Percentiles rank a stretch among this genome's conserved stretches.
These are phyloP conservation scores for Hybognathus amarus DNA, from an alignment of 2,797 vertebrate genomes.

Conservation along the genomic window DNA sequence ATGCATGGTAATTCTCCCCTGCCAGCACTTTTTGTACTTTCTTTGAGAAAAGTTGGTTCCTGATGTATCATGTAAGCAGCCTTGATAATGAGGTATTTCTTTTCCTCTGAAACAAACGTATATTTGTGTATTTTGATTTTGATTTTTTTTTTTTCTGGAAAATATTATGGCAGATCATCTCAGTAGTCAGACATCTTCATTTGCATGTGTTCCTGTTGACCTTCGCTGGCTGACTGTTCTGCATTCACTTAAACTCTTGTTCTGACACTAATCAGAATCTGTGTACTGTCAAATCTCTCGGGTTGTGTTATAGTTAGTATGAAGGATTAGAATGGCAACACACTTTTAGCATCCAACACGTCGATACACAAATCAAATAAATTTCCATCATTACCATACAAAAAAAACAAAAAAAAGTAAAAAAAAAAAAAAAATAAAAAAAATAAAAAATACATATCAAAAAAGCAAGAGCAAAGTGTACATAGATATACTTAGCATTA, in stretches of 20 bases:
- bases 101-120: slow-evolving; percentile 3
- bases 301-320: slow-evolving; percentile 51
- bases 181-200: slow-evolving; percentile 63
- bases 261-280: slow-evolving; percentile 67
- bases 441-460: no score
- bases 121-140: slow-evolving; percentile 19
- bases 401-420: not conserved
- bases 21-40: slow-evolving; percentile 57
- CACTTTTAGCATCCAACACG: slow-evolving; percentile 65
- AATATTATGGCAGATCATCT: slow-evolving; percentile 38
- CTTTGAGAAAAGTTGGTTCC: slow-evolving; percentile 39
- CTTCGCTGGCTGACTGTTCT: slow-evolving; percentile 53
- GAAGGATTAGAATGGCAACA: slow-evolving; percentile 42
- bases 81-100: slow-evolving; percentile 37
- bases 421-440: no score
- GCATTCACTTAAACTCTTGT: slow-evolving; percentile 57
- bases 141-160: slow-evolving; percentile 37
- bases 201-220: slow-evolving; percentile 76
- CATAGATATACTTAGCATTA: slow-evolving; percentile 58
- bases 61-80: slow-evolving; percentile 38
- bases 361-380: slow-evolving; percentile 62
- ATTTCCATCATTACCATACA: slow-evolving; percentile 57
- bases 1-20: slow-evolving; percentile 45
- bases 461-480: slow-evolving; percentile 28
- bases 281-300: slow-evolving; percentile 61